phyloP scores from a whole-genome alignment of 2,888 invertebrate genomes.

The Pheosia tremula region DNA sequence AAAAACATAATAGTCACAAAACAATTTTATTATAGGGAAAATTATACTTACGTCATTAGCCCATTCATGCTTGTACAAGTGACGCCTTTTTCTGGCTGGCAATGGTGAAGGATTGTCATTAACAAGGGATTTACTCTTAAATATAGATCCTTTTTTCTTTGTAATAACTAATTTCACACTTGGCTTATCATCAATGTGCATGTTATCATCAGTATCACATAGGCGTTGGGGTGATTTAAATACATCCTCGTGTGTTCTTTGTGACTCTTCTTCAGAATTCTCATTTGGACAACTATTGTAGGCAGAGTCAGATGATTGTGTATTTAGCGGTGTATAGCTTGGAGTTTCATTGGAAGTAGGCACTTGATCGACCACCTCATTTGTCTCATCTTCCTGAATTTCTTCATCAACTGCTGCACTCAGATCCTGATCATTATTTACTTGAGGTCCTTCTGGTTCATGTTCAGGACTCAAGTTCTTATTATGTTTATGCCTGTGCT shows the following conservation, averaged over 20 bases:
- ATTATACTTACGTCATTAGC: slow-evolving; percentile 87
- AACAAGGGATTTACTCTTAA: slow-evolving; percentile 91
- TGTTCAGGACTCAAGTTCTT: slow-evolving; percentile 64
- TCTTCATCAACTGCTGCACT: slow-evolving; percentile 40
- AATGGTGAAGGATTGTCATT: slow-evolving; percentile 84
- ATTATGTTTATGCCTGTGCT: slow-evolving; percentile 62
- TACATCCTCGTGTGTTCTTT: slow-evolving; percentile 71
- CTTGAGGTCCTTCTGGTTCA: slow-evolving; percentile 36
- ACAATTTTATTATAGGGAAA: slow-evolving; percentile 3
- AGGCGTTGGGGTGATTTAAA: slow-evolving; percentile 73
- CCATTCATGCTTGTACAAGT: slow-evolving; percentile 96
- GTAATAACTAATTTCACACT: slow-evolving; percentile 89
- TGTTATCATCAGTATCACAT: slow-evolving; percentile 64
- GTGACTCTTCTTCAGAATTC: slow-evolving; percentile 69
- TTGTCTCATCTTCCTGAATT: slow-evolving; percentile 45
- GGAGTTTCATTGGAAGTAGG: slow-evolving; percentile 58
- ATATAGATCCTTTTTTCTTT: slow-evolving; percentile 95
- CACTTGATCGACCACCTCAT: slow-evolving; percentile 44
- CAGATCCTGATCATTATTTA: slow-evolving; percentile 35
- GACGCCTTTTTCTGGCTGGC: slow-evolving; percentile 89
- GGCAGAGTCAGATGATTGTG: slow-evolving; percentile 73
- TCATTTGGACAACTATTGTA: slow-evolving; percentile 79
- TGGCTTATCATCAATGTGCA: slow-evolving; percentile 75
- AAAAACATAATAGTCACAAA: background rate
- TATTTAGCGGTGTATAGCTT: slow-evolving; percentile 58